Percentiles rank a stretch among this genome's conserved stretches.
Conservation (phyloP, 2,797 vertebrate species). For the Molothrus ater region DNA sequence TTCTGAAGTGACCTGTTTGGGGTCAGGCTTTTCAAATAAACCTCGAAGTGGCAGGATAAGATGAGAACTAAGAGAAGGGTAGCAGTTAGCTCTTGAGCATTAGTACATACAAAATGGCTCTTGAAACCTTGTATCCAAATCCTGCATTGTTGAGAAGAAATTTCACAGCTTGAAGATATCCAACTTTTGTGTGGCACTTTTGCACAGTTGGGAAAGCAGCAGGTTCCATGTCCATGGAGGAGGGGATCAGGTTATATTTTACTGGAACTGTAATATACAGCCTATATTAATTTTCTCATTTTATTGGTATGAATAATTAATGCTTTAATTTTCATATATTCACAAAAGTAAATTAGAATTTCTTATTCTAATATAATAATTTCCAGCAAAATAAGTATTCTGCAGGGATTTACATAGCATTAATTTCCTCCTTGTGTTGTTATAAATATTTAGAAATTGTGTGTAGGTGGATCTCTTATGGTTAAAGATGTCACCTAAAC, state of each 20-base stretch:
- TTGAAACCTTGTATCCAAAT: background rate
- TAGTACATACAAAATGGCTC: background rate
- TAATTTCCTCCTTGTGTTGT: constrained; percentile 39
- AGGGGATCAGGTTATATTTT: background rate
- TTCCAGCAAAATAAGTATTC: constrained; percentile 50
- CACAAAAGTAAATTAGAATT: constrained; percentile 11
- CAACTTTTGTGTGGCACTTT: background rate
- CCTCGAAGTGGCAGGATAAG: background rate
- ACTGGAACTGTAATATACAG: background rate
- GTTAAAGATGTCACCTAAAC: constrained; percentile 37
- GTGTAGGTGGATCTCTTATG: background rate
- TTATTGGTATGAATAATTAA: constrained; percentile 62
- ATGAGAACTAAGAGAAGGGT: background rate
- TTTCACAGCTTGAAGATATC: background rate
- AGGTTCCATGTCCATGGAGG: background rate
- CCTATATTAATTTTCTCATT: constrained; percentile 26
- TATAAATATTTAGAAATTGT: constrained; percentile 53
- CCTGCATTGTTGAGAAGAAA: background rate
- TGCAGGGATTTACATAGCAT: constrained; percentile 43
- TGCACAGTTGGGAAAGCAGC: background rate
- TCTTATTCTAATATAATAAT: constrained; percentile 30
- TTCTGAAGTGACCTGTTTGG: background rate
- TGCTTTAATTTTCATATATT: constrained; percentile 55
- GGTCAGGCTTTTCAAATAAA: background rate
- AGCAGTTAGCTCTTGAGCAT: background rate